Evolutionary conservation across 2,888 invertebrate species (phyloP), one percentile per base, ranked within the genome.

Genomic region (Teinopalpus imperialis): DNA sequence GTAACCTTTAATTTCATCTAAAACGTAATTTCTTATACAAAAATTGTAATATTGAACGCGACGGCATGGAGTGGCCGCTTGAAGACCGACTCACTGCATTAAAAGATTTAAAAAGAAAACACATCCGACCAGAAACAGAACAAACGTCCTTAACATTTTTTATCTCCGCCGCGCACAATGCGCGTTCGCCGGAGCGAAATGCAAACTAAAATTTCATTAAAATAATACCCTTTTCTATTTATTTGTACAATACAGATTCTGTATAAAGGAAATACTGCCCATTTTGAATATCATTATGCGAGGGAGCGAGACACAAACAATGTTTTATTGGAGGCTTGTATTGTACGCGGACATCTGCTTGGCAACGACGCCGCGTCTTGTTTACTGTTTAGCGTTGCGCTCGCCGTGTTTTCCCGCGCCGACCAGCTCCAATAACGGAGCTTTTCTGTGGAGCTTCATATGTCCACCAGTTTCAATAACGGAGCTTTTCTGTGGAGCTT

Each of bases 261-360:
- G 23, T 32, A 61, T 62, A 60, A 65, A 71, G 60, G 57, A 63
- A 70, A 69, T 69, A 77, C 78, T 80, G 75, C 76, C 75, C 76
- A 80, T 82, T 80, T 79, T 76, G 69, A 77, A 77, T 79, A 60
- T 75, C 66, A 72, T 77, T 72, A 69, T 42, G 34, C 27, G 43
- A 34, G 43, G 21, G 43, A 27, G 43, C 21, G 43, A 20, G 34
- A 29, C 20, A 9, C 14, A 24, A 18, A 32, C n/a, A 7, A 24
- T 18, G 30, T 40, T 40, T 30, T 31, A 23, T 26, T 13, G 12
- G 21, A 24, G 12, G 14, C 6, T 6, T 4, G 21, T 21, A 20
- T 34, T 21, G 9, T 34, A 16, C 9, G 18, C 34, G 35, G 35
- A 35, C 43, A 43, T 43, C 43, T 43, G 43, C 43, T 26, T 26